Evolutionary conservation across 2,888 invertebrate genomes (phyloP), one percentile per base, ranked within the genome.

Genomic region (Rotaria magnacalcarata): DNA sequence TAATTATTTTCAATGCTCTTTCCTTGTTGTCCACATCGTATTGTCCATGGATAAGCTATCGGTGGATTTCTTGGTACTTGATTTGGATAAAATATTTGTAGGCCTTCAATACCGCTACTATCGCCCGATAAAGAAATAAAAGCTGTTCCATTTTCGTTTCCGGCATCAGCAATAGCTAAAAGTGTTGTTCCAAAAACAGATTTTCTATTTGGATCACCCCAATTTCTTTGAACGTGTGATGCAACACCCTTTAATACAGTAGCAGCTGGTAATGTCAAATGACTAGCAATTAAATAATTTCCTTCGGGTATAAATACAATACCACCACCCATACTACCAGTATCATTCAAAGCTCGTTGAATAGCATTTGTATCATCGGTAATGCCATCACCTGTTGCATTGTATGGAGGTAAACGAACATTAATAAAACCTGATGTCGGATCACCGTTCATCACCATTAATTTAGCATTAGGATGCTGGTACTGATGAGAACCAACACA

Each of bases 221-320:
- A 67, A 34, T 67, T 34, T 34, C 19, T 34, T 67, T 67, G 67
- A 67, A 67, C 67, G 34, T 67, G 67, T 34, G 67, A 67, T 27
- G 67, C 67, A 1, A 67, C 67, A 34, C 67, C 67, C 34, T 67
- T 34, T 34, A 67, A 67, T 34, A 67, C 67, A 16, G 67, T 67
- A 19, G 67, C 67, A 67, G 67, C 67, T 34, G 67, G 67, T 19
- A 67, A 16, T 34, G 19, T 27, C 34, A 67, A 67, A 11, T 67
- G 34, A 41, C 67, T 67, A 67, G 67, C 67, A 67, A 67, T 67
- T 67, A 67, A 67, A 67, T 67, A 67, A 27, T 67, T 67, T 19
- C 67, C 67, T 34, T 67, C 19, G 34, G 67, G 67, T 19, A 27
- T 34, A 34, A 27, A 67, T 19, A 67, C 67, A 67, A 67, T 67